These are phyloP conservation scores for Miniopterus natalensis DNA, from an alignment of 2,113 vertebrate genomes.

Conservation along the genomic window DNA sequence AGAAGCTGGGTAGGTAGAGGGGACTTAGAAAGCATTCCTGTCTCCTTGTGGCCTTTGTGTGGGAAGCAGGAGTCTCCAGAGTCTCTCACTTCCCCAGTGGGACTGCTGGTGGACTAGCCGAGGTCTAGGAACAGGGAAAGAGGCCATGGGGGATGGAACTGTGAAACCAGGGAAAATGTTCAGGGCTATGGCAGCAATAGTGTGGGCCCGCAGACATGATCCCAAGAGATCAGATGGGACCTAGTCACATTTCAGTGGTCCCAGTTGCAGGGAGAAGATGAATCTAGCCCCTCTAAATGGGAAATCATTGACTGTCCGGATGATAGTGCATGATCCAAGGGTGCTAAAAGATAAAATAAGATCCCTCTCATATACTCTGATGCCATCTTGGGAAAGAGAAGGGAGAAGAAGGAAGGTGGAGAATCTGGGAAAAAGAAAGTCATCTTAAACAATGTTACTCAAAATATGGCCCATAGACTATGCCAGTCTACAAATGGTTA, in stretches of 20 bases:
- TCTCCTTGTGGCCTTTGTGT: neutral
- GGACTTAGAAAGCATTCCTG: neutral
- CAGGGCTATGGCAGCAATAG: neutral
- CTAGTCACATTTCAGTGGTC: neutral
- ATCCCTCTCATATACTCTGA: neutral
- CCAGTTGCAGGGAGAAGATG: neutral
- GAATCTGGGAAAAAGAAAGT: neutral
- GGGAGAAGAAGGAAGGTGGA: neutral
- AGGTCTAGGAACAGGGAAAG: neutral
- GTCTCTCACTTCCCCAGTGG: neutral
- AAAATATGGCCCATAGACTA: neutral
- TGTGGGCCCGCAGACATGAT: neutral
- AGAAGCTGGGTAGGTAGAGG: neutral
- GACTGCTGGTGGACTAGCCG: neutral
- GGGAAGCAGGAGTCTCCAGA: neutral
- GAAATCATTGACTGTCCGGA: neutral
- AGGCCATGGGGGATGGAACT: neutral
- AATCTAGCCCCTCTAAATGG: neutral
- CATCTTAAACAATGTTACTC: neutral
- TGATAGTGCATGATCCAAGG: neutral
- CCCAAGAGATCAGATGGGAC: neutral
- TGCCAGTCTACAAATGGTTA: neutral
- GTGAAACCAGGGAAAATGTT: neutral
- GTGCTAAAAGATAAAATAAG: neutral
- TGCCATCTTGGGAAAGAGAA: neutral